Base-by-base conservation (phyloP, 2,797 vertebrate species). In the Myotis myotis region DNA sequence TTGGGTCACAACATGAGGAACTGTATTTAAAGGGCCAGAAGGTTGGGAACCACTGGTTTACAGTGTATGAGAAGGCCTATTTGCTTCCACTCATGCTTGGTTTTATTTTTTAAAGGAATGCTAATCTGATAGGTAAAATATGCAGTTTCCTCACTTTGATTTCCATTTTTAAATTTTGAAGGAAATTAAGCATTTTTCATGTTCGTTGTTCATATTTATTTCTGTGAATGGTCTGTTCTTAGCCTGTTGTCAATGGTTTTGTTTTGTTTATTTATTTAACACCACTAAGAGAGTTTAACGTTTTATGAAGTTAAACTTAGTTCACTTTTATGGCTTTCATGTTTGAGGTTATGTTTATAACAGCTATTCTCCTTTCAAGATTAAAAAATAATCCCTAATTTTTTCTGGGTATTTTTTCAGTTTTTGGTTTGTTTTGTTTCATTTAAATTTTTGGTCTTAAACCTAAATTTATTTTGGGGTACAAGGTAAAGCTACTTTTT, bases 291-390 rank as follows among this genome's bases (percentile, higher is more conserved):
- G n/a, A 68, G 64, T 68, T 68, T 36, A 68, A 68, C n/a, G 20
- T 33, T 36, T 20, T 33, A 68, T 33, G n/a, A 68, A 33, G 64
- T 68, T 87, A 51, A 76, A 49, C 38, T 87, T 70, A 38, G 76
- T 83, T 57, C 87, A 74, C 9, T 84, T 95, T 60, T 74, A 74
- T 76, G n/a, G 19, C 9, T 81, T 94, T 86, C 64, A 13, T 92
- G 49, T 74, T 79, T 84, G 84, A 10, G 5, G 6, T 44, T 13
- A 57, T 68, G 64, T 20, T 68, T 68, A 68, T 68, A 68, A 68
- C n/a, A 33, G 8, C n/a, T 33, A 36, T 68, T 68, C n/a, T 68
- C n/a, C n/a, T 68, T 36, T 68, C 64, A 68, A 33, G 64, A 68
- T 68, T 68, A 68, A 68, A 68, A n/a, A 36, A 68, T 68, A 68